Evolutionary conservation across 2,888 invertebrate species (phyloP).

Genomic region (Eurytoma adleriae): DNA sequence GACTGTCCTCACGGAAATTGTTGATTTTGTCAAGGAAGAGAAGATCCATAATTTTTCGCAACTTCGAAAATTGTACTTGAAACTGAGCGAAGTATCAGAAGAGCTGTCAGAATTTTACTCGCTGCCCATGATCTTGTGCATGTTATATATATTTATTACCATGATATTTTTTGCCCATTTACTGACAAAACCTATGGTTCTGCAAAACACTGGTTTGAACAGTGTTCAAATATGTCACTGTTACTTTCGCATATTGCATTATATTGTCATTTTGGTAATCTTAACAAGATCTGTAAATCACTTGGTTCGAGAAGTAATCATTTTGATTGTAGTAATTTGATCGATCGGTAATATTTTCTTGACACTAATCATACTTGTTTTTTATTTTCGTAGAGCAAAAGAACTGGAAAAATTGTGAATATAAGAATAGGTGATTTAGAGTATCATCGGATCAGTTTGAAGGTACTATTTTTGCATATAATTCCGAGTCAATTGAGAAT

Average conservation of each 20-base stretch:
- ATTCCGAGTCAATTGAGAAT: not conserved
- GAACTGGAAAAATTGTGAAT: not conserved
- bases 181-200: not conserved
- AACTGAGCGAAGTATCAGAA: not conserved
- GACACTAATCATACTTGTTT: not conserved
- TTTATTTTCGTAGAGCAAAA: not conserved
- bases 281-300: not conserved
- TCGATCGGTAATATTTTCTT: not conserved
- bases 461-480: not conserved
- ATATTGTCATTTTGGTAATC: not conserved
- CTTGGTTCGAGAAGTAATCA: not conserved
- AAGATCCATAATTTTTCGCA: not conserved
- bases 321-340: not conserved
- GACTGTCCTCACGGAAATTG: not conserved
- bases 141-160: not conserved
- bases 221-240: not conserved
- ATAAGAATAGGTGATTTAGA: not conserved
- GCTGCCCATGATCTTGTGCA: not conserved
- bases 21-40: too few relatives aligned
- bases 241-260: not conserved
- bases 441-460: not conserved
- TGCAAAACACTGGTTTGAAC: not conserved
- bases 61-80: not conserved
- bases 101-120: not conserved
- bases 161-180: not conserved